phyloP scores from a whole-genome alignment of 1,140 invertebrate species.

The Arion vulgaris region DNA sequence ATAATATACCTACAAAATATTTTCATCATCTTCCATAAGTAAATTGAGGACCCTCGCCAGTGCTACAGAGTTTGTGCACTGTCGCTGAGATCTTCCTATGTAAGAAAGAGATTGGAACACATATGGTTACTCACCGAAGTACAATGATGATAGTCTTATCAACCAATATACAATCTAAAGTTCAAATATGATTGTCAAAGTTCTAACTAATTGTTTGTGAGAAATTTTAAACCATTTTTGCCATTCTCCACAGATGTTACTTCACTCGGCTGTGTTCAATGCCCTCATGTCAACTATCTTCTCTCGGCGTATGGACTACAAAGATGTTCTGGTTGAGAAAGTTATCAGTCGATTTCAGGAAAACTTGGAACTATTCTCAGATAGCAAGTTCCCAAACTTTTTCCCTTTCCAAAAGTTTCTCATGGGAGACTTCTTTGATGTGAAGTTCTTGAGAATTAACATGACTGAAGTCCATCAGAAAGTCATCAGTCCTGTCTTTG shows the following conservation, averaged over 20 bases:
- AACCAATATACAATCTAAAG: too few species aligned
- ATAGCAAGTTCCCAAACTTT: conserved; percentile 44
- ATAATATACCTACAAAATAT: too few species aligned
- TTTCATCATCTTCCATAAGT: too few species aligned
- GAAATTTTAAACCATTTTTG: background rate
- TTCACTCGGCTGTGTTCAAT: conserved; percentile 42
- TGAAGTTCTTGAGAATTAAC: conserved; percentile 48
- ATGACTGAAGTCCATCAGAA: conserved; percentile 48
- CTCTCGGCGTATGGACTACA: conserved; percentile 39
- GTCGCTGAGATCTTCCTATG: too few species aligned
- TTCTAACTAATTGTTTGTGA: too few species aligned
- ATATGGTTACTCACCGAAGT: too few species aligned
- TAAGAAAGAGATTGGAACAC: too few species aligned
- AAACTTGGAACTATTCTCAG: conserved; percentile 44
- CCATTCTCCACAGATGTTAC: background rate
- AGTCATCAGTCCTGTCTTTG: conserved; percentile 40
- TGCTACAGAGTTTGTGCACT: too few species aligned
- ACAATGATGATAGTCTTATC: too few species aligned
- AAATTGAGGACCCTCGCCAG: too few species aligned
- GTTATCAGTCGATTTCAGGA: conserved; percentile 38
- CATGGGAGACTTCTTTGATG: conserved; percentile 46
- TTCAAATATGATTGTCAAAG: too few species aligned
- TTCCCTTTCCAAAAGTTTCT: conserved; percentile 48
- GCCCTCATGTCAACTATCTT: conserved; percentile 28
- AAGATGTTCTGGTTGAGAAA: conserved; percentile 35